Base-by-base conservation (phyloP, 2,113 vertebrate genomes). In the Mastomys coucha region DNA sequence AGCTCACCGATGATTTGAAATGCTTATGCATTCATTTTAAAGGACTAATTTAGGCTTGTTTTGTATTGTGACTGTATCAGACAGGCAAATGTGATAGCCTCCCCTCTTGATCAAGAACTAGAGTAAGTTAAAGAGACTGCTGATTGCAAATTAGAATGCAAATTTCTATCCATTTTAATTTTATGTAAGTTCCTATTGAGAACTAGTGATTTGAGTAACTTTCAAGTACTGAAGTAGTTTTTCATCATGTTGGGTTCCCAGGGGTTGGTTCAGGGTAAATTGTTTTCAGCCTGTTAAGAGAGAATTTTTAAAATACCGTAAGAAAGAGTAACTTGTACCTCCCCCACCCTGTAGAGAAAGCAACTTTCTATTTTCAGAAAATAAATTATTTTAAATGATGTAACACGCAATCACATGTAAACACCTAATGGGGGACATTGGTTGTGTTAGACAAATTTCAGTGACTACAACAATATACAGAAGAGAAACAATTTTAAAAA, bases 141-240 rank as follows among this genome's bases (percentile, higher is more conserved):
- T 97, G 24, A 89, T 96, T 97, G 51, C 24, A 16, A 97, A 92
- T 92, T 96, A 96, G 97, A 97, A 94, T 96, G 63, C 7, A 95
- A 93, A 77, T 93, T 98, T 82, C 13, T 36, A 60, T 72, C 45
- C 90, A 91, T 93, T 86, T 98, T 78, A 91, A 90, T 86, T 97
- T 98, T 93, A 95, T 0, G 72, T 94, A 96, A 96, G 51, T 97
- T 70, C 93, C 49, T 67, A 94, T 82, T 93, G 69, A 95, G 92
- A 75, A 56, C 88, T 91, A 88, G 93, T 97, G 70, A 76, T 91
- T 11, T 96, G 95, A 93, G 85, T 96, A 69, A 98, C 26, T 98
- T 97, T 96, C 67, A 96, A 0, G 65, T 91, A 70, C 89, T 60
- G 77, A 17, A 17, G 90, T 45, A 88, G 63, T 1, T 91, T 91